Percentiles rank a stretch among this genome's conserved stretches.
Evolutionary conservation across 2,113 vertebrate genomes (phyloP).

Genomic region (Corydoras sp.): DNA sequence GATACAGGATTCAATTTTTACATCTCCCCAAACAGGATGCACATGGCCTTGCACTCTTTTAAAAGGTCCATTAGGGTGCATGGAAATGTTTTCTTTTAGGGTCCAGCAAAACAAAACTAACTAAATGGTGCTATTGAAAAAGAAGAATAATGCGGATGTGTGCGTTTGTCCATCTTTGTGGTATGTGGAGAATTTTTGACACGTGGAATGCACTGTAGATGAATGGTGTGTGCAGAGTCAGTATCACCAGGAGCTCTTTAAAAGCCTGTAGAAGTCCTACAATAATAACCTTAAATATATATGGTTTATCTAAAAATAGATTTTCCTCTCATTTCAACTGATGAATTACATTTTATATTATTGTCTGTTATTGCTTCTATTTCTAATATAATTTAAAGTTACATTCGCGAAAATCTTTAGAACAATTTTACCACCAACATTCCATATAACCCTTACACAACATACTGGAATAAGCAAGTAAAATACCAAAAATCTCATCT

Average conservation of each 20-base stretch:
- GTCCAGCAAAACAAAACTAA: constrained; percentile 29
- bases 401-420: too few species aligned
- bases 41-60: neutral
- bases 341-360: too few species aligned
- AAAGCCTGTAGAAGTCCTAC: neutral
- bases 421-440: too few species aligned
- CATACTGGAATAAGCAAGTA: too few species aligned
- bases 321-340: neutral
- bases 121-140: constrained; percentile 25
- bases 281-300: constrained; percentile 11
- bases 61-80: constrained; percentile 21
- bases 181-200: constrained; percentile 40
- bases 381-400: too few species aligned
- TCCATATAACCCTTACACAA: too few species aligned
- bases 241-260: constrained; percentile 5
- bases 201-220: constrained; percentile 34
- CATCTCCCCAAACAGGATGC: too few species aligned
- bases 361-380: too few species aligned
- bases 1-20: too few species aligned
- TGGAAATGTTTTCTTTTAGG: constrained; percentile 32
- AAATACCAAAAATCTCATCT: too few species aligned
- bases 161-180: constrained; percentile 7
- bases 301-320: constrained; percentile 12
- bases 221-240: constrained; percentile 28
- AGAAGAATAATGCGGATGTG: neutral